Evolutionary conservation across 2,113 vertebrate genomes (phyloP).

Genomic region (Cyprinus carpio): DNA sequence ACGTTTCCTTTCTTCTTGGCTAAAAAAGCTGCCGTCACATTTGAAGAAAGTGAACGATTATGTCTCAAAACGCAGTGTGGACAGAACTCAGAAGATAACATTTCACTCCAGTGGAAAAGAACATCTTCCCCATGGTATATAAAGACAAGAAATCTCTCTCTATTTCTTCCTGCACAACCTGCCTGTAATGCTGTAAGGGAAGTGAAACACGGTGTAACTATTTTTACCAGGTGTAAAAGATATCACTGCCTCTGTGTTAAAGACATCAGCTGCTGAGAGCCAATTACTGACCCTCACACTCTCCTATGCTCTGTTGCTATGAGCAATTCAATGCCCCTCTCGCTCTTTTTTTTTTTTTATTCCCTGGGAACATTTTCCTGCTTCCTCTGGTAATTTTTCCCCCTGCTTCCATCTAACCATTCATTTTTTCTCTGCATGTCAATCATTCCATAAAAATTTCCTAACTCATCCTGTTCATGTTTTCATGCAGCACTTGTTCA

Average conservation of each 20-base stretch:
- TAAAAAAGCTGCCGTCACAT: conserved; percentile 26
- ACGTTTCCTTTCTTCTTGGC: conserved; percentile 37
- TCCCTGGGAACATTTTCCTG: conserved; percentile 44
- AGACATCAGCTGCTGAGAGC: conserved; percentile 4
- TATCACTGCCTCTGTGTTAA: conserved; percentile 3
- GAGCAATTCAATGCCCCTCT: conserved; percentile 43
- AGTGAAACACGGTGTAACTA: background rate
- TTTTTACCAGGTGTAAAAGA: conserved; percentile 10
- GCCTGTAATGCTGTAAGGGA: background rate
- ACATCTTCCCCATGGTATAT: background rate
- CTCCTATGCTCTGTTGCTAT: background rate
- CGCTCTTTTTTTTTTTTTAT: background rate
- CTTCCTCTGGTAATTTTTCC: background rate
- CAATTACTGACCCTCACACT: background rate
- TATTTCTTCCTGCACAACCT: background rate
- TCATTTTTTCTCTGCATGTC: conserved; percentile 12
- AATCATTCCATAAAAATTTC: conserved; percentile 22
- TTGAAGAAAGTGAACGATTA: conserved; percentile 4
- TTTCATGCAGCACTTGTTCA: background rate
- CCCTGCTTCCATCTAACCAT: background rate
- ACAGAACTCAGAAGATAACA: conserved; percentile 11
- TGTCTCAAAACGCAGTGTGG: background rate
- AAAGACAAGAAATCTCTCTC: conserved; percentile 13
- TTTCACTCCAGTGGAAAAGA: conserved; percentile 16
- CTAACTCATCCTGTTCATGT: background rate